Percentiles rank a stretch among this genome's conserved stretches.
These are phyloP conservation scores for Plodia interpunctella DNA, from an alignment of 1,140 invertebrate genomes.

Conservation along the genomic window DNA sequence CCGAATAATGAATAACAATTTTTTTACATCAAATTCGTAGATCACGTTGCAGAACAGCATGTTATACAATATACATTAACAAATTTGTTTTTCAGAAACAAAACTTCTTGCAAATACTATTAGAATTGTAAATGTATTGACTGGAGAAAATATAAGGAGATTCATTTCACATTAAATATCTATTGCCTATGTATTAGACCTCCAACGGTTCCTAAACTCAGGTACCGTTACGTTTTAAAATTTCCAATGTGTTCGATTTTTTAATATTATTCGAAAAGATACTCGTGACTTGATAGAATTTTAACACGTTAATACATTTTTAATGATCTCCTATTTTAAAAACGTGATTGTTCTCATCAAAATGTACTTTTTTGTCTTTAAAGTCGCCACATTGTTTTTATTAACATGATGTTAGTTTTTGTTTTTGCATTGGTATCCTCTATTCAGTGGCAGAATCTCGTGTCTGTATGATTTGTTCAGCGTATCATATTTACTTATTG, in stretches of 20 bases:
- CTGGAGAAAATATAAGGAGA: slow-evolving; percentile 8
- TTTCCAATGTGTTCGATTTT: slow-evolving; percentile 25
- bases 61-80: slow-evolving; percentile 12
- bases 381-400: no score
- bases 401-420: no score
- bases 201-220: slow-evolving; percentile 27
- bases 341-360: background rate
- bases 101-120: slow-evolving; percentile 17
- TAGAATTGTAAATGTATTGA: slow-evolving; percentile 17
- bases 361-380: no score
- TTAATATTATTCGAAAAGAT: background rate
- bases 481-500: no score
- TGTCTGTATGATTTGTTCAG: no score
- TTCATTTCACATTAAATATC: slow-evolving; percentile 13
- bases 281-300: slow-evolving; percentile 12
- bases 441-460: no score
- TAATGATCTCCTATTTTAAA: slow-evolving; percentile 3
- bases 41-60: slow-evolving; percentile 15
- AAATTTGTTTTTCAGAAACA: slow-evolving; percentile 10
- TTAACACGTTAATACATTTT: slow-evolving; percentile 1
- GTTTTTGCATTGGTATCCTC: no score
- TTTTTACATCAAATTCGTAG: background rate
- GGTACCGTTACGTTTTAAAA: slow-evolving; percentile 36
- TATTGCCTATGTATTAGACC: slow-evolving; percentile 41
- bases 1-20: background rate